Evolutionary conservation across 1,140 invertebrate genomes (phyloP), one percentile per base, ranked within the genome.

Genomic region (Coenobita brevimanus): DNA sequence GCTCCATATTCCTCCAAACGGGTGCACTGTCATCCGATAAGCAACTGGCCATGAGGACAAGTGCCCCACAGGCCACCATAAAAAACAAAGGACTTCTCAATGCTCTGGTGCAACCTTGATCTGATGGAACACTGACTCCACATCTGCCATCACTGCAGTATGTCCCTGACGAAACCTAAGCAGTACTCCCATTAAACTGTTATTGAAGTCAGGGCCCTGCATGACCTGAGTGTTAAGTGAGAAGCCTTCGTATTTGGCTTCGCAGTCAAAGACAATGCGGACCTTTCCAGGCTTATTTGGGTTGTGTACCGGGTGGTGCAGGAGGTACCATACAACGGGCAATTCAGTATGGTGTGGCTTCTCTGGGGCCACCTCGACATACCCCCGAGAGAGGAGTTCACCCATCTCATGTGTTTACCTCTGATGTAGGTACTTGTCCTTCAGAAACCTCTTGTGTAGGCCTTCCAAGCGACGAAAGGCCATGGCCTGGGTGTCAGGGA

Each of bases 1-100:
- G 76, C 76, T 79, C 76, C 76, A 79, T 8, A 79, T 27, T 43
- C 76, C 76, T 0, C 43, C 43, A 27, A 79, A 79, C 4, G 57
- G 76, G 57, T 79, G 75, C n/a, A 15, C 24, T 4, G 41, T 27
- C 76, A 79, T 79, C 17, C 76, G 36, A 33, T 79, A 50, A 6
- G 6, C 17, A 0, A 46, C 8, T 0, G 43, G 8, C 27, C 3
- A 2, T 46, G 8, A 46, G 3, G 3, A 3, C 3, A 78, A 13
- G 75, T 78, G 15, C 2, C 75, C 75, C n/a, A 46, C 3, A 21
- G 75, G 38, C 75, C 75, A 78, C 75, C 75, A 78, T 21, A 73
- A 21, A 21, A 73, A 73, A 33, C 71, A 30, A 4, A 73, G 8
- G 8, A 36, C 30, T 21, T 73, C 30, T 8, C 30, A 3, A 21